Conservation (phyloP, 2,888 invertebrate species). For the Thysanoteuthis rhombus region DNA sequence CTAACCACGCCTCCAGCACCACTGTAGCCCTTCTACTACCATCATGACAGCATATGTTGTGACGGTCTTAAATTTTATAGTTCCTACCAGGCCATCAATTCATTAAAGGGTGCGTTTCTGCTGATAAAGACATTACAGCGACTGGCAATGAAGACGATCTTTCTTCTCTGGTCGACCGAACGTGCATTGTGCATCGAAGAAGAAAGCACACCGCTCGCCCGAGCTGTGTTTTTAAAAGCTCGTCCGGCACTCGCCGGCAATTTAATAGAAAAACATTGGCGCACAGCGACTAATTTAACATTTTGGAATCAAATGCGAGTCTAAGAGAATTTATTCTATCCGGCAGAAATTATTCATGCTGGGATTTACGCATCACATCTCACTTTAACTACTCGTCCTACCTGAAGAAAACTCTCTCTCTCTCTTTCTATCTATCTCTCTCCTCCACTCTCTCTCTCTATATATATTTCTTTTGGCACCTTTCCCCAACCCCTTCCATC, state of each 20-base stretch:
- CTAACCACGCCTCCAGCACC: too few species aligned
- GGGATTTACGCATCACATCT: not conserved
- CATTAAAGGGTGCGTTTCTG: not conserved
- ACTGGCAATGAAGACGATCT: not conserved
- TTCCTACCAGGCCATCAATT: not conserved
- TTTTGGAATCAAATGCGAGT: not conserved
- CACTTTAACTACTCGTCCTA: not conserved
- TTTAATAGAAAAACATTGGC: not conserved
- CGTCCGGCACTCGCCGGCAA: not conserved
- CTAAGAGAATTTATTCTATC: not conserved
- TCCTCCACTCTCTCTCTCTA: not conserved
- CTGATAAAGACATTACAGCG: not conserved
- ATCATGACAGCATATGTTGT: not conserved
- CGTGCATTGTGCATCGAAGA: not conserved
- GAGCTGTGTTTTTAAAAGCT: not conserved
- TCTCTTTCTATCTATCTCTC: not conserved
- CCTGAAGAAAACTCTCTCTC: not conserved
- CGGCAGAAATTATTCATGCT: not conserved
- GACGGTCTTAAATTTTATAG: slow-evolving; percentile 12
- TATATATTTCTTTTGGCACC: not conserved
- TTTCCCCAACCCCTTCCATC: not conserved
- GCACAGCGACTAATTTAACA: not conserved
- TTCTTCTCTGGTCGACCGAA: not conserved
- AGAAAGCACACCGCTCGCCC: not conserved
- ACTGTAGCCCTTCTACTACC: too few species aligned